These are phyloP conservation scores for Grantiella picta DNA, from an alignment of 2,113 vertebrate species.

Conservation along the genomic window DNA sequence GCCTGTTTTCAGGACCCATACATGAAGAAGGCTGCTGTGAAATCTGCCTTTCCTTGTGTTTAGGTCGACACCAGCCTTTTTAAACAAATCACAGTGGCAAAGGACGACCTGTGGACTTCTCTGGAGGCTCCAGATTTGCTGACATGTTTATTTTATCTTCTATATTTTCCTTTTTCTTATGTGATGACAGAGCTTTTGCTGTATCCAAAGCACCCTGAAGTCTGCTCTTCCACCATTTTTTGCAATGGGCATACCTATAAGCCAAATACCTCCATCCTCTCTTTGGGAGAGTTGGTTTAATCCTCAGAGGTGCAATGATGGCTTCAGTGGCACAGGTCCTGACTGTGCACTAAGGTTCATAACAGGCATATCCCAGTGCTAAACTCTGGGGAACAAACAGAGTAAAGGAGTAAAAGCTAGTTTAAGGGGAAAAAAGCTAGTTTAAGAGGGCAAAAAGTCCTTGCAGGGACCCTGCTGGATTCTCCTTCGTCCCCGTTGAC, in stretches of 20 bases:
- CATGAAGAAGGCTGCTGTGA: background rate
- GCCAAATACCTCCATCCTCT: background rate
- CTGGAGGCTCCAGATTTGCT: background rate
- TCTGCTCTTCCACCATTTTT: background rate
- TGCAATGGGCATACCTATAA: background rate
- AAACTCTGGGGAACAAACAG: background rate
- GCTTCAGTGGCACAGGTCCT: background rate
- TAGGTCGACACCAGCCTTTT: background rate
- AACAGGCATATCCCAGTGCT: background rate
- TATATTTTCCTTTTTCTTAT: background rate
- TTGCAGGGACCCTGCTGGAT: background rate
- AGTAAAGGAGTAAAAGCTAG: background rate
- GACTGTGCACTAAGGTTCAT: background rate
- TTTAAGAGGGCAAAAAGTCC: background rate
- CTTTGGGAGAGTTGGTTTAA: background rate
- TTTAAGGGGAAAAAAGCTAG: background rate
- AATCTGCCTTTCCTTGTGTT: background rate
- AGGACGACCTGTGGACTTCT: background rate
- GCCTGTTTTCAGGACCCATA: background rate
- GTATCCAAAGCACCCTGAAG: background rate
- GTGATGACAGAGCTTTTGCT: background rate
- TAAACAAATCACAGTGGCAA: background rate
- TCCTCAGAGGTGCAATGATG: background rate
- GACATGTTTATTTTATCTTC: background rate
- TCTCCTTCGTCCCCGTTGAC: background rate